Percentiles rank a stretch among this genome's conserved stretches.
phyloP scores from a whole-genome alignment of 2,797 vertebrate genomes.

The Rhinella marina region DNA sequence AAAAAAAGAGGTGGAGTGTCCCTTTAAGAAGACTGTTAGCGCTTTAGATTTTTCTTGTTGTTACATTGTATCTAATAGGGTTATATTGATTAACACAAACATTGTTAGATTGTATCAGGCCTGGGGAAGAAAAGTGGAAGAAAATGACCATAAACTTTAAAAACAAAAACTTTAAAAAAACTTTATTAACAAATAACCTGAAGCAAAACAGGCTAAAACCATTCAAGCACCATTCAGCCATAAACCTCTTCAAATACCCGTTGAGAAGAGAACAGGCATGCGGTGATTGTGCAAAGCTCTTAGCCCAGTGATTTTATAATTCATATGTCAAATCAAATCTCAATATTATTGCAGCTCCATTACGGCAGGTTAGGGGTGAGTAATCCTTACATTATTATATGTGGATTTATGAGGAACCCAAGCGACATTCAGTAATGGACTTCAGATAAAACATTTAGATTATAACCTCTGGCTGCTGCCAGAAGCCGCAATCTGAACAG shows the following conservation, averaged over 20 bases:
- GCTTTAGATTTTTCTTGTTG: not conserved
- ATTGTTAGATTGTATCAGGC: not conserved
- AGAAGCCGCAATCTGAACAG: not conserved
- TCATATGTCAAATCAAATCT: slow-evolving; percentile 47
- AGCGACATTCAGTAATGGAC: slow-evolving; percentile 34
- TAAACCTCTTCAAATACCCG: not conserved
- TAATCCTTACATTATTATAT: slow-evolving; percentile 45
- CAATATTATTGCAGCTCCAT: slow-evolving; percentile 40
- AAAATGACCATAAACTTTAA: not conserved
- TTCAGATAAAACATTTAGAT: slow-evolving; percentile 15
- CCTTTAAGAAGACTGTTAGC: not conserved
- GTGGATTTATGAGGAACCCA: slow-evolving; percentile 21
- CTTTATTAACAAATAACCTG: not conserved
- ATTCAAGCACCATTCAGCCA: not conserved
- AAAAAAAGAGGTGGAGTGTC: not conserved
- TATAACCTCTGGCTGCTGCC: not conserved
- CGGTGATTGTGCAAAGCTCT: not conserved
- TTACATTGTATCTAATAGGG: not conserved
- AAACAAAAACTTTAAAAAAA: not conserved
- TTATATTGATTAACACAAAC: not conserved
- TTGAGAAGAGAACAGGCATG: not conserved
- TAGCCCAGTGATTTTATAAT: slow-evolving; percentile 31
- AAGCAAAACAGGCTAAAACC: not conserved
- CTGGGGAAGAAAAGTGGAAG: not conserved
- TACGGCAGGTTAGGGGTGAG: slow-evolving; percentile 28